These are phyloP conservation scores for Athalia rosae DNA, from an alignment of 2,888 invertebrate genomes.

Conservation along the genomic window DNA sequence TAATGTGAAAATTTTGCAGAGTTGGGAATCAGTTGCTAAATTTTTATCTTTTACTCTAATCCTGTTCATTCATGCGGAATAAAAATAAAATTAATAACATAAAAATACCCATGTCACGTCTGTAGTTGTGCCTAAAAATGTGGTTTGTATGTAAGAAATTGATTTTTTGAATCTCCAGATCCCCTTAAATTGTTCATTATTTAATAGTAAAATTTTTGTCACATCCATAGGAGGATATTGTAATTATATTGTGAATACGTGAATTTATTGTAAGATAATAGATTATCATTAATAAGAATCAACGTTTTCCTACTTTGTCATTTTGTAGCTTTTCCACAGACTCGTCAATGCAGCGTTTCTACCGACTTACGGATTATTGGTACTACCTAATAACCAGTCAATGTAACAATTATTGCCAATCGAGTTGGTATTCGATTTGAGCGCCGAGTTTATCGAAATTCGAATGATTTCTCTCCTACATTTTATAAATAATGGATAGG, in stretches of 20 bases:
- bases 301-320: neutral
- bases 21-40: neutral
- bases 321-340: neutral
- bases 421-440: too few species aligned
- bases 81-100: too few species aligned
- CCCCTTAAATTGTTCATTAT: conserved; percentile 45
- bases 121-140: conserved; percentile 38
- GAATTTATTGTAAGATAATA: conserved; percentile 55
- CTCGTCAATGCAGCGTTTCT: neutral
- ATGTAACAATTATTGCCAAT: too few species aligned
- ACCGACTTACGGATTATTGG: too few species aligned
- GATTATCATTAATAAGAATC: conserved; percentile 56
- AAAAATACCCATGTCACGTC: neutral
- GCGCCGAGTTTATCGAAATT: too few species aligned
- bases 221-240: conserved; percentile 50
- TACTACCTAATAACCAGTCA: too few species aligned
- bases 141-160: conserved; percentile 5
- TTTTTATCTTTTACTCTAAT: neutral
- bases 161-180: conserved; percentile 54
- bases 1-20: neutral
- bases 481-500: too few species aligned
- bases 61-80: too few species aligned
- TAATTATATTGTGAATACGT: conserved; percentile 67
- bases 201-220: conserved; percentile 44
- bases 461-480: too few species aligned